These are phyloP conservation scores for Notamacropus eugenii DNA, from an alignment of 2,797 vertebrate genomes.

Conservation along the genomic window DNA sequence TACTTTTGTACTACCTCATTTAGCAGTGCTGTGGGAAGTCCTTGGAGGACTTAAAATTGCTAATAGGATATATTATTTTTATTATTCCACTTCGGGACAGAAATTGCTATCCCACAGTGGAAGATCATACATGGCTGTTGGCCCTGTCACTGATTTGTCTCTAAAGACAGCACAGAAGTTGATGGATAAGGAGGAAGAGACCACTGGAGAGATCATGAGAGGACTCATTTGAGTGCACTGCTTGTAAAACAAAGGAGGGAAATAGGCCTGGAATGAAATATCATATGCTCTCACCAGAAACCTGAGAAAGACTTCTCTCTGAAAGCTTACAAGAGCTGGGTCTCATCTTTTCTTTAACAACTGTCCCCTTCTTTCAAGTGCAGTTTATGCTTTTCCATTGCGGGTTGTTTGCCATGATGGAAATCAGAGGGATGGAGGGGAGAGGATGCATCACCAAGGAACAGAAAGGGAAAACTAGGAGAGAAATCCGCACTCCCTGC, in stretches of 20 bases:
- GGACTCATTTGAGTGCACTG: not conserved
- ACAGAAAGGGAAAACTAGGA: no score
- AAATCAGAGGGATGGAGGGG: not conserved
- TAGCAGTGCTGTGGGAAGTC: not conserved
- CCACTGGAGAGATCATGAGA: no score
- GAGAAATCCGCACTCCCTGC: not conserved
- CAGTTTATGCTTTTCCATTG: not conserved
- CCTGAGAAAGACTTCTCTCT: not conserved
- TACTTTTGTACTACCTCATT: not conserved
- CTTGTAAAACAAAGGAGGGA: fast-evolving
- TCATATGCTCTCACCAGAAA: not conserved
- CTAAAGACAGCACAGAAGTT: not conserved
- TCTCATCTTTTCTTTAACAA: not conserved
- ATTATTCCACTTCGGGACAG: not conserved
- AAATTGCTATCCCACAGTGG: not conserved
- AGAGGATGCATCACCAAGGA: not conserved
- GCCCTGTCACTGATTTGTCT: not conserved
- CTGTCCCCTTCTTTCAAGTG: not conserved
- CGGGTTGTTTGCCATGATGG: not conserved
- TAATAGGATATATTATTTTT: not conserved
- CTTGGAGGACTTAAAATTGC: not conserved
- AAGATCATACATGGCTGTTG: not conserved
- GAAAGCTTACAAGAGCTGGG: not conserved
- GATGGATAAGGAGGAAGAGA: not conserved
- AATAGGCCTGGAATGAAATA: not conserved